phyloP scores from a whole-genome alignment of 2,888 invertebrate species.

The Tenthredo notha region DNA sequence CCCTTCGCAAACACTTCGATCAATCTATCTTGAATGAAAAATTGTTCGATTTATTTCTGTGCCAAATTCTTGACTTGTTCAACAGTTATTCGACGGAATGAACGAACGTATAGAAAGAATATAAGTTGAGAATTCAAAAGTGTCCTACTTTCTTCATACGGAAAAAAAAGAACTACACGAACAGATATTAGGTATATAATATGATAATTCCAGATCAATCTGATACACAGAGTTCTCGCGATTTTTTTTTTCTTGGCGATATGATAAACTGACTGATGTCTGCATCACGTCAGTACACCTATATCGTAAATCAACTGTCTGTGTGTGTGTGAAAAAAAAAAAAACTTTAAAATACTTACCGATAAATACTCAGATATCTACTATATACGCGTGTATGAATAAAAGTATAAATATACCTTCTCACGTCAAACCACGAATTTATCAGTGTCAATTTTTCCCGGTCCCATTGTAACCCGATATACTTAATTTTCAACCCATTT shows the following conservation, averaged over 20 bases:
- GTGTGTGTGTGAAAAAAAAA: background rate
- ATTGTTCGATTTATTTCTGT: background rate
- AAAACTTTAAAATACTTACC: background rate
- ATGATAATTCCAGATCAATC: background rate
- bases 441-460: background rate
- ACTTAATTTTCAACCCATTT: background rate
- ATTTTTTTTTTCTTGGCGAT: background rate
- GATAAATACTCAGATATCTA: background rate
- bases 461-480: background rate
- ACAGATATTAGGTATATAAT: background rate
- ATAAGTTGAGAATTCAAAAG: background rate
- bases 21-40: background rate
- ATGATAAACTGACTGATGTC: background rate
- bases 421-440: background rate
- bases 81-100: background rate
- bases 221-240: background rate
- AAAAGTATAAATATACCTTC: background rate
- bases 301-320: slow-evolving; percentile 5
- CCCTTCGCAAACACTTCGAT: background rate
- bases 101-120: background rate
- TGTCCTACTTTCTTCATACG: background rate
- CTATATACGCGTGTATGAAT: background rate
- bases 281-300: background rate
- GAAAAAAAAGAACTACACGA: background rate
- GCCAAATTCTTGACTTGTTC: background rate